Conservation (phyloP, 2,113 vertebrate genomes). For the Zosterops lateralis region DNA sequence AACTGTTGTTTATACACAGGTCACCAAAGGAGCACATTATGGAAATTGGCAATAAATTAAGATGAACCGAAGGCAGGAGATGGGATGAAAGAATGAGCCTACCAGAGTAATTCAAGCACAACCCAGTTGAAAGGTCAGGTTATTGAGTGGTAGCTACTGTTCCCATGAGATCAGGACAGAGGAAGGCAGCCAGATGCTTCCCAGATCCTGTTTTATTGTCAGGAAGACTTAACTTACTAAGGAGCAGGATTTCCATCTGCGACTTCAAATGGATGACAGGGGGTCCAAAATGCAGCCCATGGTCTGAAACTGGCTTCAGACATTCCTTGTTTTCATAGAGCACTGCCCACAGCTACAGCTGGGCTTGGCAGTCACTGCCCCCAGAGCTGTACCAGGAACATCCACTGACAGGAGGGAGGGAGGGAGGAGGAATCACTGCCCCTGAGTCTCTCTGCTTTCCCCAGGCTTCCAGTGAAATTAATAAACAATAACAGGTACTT, state of each 20-base stretch:
- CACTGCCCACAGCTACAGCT: background rate
- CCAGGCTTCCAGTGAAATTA: background rate
- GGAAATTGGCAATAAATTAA: slow-evolving; percentile 48
- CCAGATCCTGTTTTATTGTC: background rate
- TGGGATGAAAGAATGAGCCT: slow-evolving; percentile 14
- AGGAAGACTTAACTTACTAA: background rate
- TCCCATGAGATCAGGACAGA: slow-evolving; percentile 1
- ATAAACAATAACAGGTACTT: background rate
- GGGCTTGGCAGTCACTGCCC: background rate
- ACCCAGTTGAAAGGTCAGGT: slow-evolving; percentile 3
- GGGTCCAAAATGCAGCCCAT: background rate
- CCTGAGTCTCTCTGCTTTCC: background rate
- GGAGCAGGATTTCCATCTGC: background rate
- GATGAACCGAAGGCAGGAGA: slow-evolving; percentile 10
- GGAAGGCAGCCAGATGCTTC: slow-evolving; percentile 27
- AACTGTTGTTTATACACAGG: slow-evolving; percentile 4
- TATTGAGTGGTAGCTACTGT: slow-evolving; percentile 1
- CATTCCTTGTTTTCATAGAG: background rate
- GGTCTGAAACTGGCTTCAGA: background rate
- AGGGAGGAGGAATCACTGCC: background rate
- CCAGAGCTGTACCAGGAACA: accelerated
- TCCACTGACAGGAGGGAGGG: accelerated
- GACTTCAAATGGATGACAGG: background rate
- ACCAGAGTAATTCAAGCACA: slow-evolving; percentile 15
- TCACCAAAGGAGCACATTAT: slow-evolving; percentile 16